Evolutionary conservation across 2,113 vertebrate species (phyloP).

Genomic region (Alexandromys fortis): DNA sequence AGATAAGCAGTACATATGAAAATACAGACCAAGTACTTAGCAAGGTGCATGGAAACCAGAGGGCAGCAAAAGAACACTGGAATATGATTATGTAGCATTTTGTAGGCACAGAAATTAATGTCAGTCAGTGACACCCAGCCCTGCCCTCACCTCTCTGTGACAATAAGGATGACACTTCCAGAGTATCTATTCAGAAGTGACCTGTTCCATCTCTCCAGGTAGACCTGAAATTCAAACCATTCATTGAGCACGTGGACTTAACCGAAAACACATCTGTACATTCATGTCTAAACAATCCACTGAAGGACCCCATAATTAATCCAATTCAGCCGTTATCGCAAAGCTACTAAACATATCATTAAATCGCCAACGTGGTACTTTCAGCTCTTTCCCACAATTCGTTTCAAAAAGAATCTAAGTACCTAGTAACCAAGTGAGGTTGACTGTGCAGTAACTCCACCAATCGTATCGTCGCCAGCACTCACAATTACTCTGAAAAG

Average conservation of each 20-base stretch:
- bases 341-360: constrained; percentile 72
- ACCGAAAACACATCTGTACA: constrained; percentile 54
- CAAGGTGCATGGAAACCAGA: not conserved
- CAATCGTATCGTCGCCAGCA: not conserved
- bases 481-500: not conserved
- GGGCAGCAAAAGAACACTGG: not conserved
- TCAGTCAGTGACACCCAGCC: not conserved
- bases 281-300: constrained; percentile 48
- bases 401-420: constrained; percentile 69
- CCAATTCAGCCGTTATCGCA: constrained; percentile 69
- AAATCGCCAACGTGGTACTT: constrained; percentile 62
- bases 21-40: constrained; percentile 11
- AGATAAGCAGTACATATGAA: not conserved
- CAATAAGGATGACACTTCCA: constrained; percentile 13
- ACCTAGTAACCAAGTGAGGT: constrained; percentile 68
- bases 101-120: constrained; percentile 58
- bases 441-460: constrained; percentile 1
- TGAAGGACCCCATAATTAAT: constrained; percentile 70
- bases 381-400: constrained; percentile 55
- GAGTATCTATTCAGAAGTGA: constrained; percentile 39
- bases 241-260: not conserved
- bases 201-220: constrained; percentile 43
- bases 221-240: constrained; percentile 61
- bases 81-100: not conserved
- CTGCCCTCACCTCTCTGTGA: not conserved